Base-by-base conservation (phyloP, 2,797 vertebrate genomes). In the Rhinogobio ventralis region DNA sequence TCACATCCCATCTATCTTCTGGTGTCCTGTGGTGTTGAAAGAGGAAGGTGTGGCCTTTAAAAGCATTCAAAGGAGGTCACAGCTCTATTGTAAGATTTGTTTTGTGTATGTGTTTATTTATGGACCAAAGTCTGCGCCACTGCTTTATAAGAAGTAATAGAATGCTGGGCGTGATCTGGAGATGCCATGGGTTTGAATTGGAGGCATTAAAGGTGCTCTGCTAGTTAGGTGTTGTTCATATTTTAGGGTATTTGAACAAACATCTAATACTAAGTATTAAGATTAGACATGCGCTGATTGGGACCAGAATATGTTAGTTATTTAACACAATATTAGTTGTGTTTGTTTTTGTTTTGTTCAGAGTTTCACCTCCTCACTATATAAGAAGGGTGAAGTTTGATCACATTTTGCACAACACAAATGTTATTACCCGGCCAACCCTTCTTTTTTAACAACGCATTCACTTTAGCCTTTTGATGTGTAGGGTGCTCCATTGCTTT, bases 41-140 rank as follows among this genome's bases (percentile, higher is more conserved):
- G 55, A 19, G 81, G 51, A 60, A 81, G 36, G 42, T 82, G 79
- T 75, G 30, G 69, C 64, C 36, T 36, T 49, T 71, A 14, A 71
- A 51, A 49, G 7, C 57, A 36, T 42, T 85, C 46, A 23, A 23
- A 36, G 45, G 57, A 77, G 68, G 79, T 62, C 45, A 11, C 5
- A 5, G n/a, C 33, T 69, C 51, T 75, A 36, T 79, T 81, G 17
- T 68, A 72, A 62, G 53, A 62, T 42, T 30, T 81, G 53, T 67
- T 62, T 69, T 66, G 13, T 51, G 13, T 69, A 5, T 33, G 23
- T 55, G 10, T 76, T 67, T 76, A 68, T 76, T 77, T 46, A 68
- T 66, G 45, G 57, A 83, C 53, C 71, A 28, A 51, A 20, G 46
- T 46, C 19, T 77, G 8, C 30, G 66, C 36, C 9, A 4, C 72